phyloP scores from a whole-genome alignment of 2,797 vertebrate species.

The Rhinichthys osculus region DNA sequence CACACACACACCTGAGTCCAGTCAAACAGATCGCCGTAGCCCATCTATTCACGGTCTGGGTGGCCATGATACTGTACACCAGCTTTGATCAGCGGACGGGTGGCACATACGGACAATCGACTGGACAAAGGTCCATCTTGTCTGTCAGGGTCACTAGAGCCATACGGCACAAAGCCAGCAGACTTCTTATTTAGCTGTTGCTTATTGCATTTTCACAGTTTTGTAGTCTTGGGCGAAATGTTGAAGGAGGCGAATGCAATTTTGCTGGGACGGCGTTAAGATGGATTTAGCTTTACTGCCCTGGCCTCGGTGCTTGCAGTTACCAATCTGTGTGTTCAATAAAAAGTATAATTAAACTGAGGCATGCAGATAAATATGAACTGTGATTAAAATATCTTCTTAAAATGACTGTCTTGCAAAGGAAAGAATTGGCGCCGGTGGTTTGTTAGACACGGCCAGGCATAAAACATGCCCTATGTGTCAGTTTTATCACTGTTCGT shows the following conservation, averaged over 20 bases:
- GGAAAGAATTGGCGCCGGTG: constrained; percentile 3
- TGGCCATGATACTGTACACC: constrained; percentile 62
- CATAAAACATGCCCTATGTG: constrained; percentile 3
- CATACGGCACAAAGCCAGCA: not conserved
- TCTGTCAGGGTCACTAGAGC: not conserved
- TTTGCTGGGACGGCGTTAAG: constrained; percentile 30
- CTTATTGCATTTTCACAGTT: constrained; percentile 16
- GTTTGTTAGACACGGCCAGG: constrained; percentile 22
- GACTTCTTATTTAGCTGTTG: not conserved
- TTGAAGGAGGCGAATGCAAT: constrained; percentile 22
- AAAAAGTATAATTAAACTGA: constrained; percentile 58
- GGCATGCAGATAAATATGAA: constrained; percentile 45
- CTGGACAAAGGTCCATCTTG: constrained; percentile 22
- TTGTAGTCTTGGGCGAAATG: constrained; percentile 23
- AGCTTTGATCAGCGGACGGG: constrained; percentile 50
- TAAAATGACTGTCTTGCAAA: constrained; percentile 33
- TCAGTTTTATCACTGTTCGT: not conserved
- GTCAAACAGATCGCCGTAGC: constrained; percentile 61
- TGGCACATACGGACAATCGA: constrained; percentile 15
- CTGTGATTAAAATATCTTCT: constrained; percentile 38
- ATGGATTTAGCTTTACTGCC: constrained; percentile 51
- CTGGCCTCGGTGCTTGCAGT: constrained; percentile 39
- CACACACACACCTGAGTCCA: constrained; percentile 62
- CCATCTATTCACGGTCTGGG: constrained; percentile 68
- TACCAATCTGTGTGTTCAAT: constrained; percentile 45